These are phyloP conservation scores for Amphiprion ocellaris DNA, from an alignment of 2,113 vertebrate genomes.

Conservation along the genomic window DNA sequence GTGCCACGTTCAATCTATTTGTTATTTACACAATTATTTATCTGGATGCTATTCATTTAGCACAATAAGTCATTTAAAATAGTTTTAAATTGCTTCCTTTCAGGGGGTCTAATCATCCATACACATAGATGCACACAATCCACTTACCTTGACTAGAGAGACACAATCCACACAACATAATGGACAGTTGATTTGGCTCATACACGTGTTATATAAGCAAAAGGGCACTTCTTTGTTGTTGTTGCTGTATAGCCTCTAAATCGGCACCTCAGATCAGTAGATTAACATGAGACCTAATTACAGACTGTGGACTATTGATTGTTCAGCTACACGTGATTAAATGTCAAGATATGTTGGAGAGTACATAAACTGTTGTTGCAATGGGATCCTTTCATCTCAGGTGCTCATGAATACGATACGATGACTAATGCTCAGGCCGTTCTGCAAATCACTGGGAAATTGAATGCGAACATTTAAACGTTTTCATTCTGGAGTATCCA, in stretches of 20 bases:
- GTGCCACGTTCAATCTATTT: neutral
- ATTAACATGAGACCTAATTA: constrained; percentile 24
- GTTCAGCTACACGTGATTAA: neutral
- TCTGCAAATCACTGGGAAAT: constrained; percentile 16
- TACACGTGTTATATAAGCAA: neutral
- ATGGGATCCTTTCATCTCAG: neutral
- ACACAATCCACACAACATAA: constrained; percentile 38
- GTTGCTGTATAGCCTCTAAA: neutral
- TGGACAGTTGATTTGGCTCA: neutral
- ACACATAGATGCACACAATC: constrained; percentile 14
- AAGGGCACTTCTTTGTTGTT: neutral
- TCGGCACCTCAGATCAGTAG: constrained; percentile 36
- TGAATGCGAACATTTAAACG: constrained; percentile 1
- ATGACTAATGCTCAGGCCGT: constrained; percentile 9
- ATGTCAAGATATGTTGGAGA: constrained; percentile 21
- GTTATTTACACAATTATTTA: constrained; percentile 4
- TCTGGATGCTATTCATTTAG: constrained; percentile 4
- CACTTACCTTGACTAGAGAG: constrained; percentile 60
- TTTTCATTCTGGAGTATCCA: constrained; percentile 13
- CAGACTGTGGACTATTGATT: constrained; percentile 8
- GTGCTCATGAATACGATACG: constrained; percentile 11
- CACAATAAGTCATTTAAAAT: neutral
- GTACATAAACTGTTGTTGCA: neutral
- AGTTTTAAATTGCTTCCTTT: neutral
- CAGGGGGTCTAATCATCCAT: neutral